phyloP scores from a whole-genome alignment of 2,797 vertebrate species.

The Smutsia temminckii region DNA sequence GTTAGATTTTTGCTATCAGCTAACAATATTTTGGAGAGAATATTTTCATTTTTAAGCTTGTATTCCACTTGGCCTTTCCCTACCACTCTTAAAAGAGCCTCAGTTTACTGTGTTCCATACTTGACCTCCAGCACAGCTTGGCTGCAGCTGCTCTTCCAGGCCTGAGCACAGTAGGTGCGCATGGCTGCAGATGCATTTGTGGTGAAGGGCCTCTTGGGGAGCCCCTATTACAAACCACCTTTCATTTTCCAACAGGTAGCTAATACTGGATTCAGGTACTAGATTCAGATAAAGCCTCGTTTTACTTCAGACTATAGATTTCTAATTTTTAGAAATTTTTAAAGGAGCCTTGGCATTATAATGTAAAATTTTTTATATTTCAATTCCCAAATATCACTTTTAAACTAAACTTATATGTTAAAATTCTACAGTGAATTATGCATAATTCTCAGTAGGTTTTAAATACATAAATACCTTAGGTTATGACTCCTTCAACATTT shows the following conservation, averaged over 20 bases:
- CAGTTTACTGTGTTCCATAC: neutral
- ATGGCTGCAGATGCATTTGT: neutral
- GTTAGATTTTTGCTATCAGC: neutral
- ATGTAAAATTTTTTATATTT: conserved; percentile 18
- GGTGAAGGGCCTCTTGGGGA: neutral
- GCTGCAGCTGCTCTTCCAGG: neutral
- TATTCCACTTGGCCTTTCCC: neutral
- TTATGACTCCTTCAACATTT: conserved; percentile 21
- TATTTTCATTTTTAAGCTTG: neutral
- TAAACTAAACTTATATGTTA: neutral
- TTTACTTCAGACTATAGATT: neutral
- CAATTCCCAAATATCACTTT: neutral
- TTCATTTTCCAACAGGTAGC: neutral
- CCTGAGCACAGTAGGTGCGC: neutral
- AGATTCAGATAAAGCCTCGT: neutral
- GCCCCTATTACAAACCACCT: neutral
- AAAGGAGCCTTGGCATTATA: neutral
- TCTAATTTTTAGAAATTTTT: neutral
- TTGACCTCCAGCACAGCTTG: neutral
- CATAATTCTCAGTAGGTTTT: conserved; percentile 12
- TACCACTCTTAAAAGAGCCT: neutral
- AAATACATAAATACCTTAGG: neutral
- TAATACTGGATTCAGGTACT: neutral
- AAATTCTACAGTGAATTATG: neutral
- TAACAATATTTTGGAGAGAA: neutral